Base-by-base conservation (phyloP, 2,113 vertebrate species). In the Hystrix brachyura region DNA sequence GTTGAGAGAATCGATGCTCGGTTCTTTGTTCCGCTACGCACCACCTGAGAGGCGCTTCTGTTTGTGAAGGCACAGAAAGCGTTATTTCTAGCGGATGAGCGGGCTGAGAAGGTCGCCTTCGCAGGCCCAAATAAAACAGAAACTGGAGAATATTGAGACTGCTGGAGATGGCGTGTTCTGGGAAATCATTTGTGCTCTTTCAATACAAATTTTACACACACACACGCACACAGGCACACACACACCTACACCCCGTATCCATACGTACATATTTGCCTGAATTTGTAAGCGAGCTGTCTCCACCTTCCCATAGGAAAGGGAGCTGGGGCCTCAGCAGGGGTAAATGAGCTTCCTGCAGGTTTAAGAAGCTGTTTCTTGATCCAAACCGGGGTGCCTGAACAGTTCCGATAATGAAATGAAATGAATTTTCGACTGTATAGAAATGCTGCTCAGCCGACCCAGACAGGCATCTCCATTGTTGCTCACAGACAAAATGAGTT, bases 301-400 rank as follows among this genome's bases (percentile, higher is more conserved):
- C 55, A 85, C 98, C 95, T 97, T 98, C 95, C 84, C 80, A 43
- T 0, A 12, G 83, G 90, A 90, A 89, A 96, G 84, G 88, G 92
- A 97, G 95, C 93, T 94, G 96, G 94, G 67, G 96, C 96, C 98
- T 93, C 98, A 97, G 98, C 97, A 23, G 98, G 98, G 95, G 96
- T 90, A 98, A 98, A 98, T 97, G 98, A 93, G 97, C 95, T 97
- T 97, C 98, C 98, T 94, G 98, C 97, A 93, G 98, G 92, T 97
- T 98, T 97, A 95, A 94, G 79, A 94, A 98, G 97, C 95, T 95
- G 88, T 98, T 98, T 95, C 90, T 32, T 59, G 82, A 87, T 97
- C 96, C 97, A 23, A 95, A 97, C 94, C 9, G 27, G 96, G 97
- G 96, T 97, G 97, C 95, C 98, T 91, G 97, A 98, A 94, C 64